Evolutionary conservation across 1,140 invertebrate genomes (phyloP).

Genomic region (Drosophila busckii): DNA sequence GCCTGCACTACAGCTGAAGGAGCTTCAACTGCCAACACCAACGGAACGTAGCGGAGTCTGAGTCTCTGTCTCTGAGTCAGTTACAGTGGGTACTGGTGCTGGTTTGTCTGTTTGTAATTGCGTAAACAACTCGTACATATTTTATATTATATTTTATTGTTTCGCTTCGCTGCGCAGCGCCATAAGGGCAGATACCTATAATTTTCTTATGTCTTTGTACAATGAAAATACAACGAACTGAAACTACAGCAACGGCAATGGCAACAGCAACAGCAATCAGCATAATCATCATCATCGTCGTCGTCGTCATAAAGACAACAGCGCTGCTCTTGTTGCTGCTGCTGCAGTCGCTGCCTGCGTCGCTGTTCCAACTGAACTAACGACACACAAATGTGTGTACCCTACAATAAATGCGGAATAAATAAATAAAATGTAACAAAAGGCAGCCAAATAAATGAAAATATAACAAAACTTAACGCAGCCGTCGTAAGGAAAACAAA

Average conservation of each 20-base stretch:
- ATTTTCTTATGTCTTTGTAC: constrained; percentile 77
- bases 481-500: constrained; percentile 39
- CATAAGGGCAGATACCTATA: constrained; percentile 78
- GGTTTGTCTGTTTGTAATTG: constrained; percentile 63
- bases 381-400: constrained; percentile 55
- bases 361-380: constrained; percentile 62
- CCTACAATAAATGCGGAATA: constrained; percentile 70
- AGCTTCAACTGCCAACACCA: not conserved
- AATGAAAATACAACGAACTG: constrained; percentile 58
- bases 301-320: constrained; percentile 54
- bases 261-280: constrained; percentile 36
- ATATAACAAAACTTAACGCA: constrained; percentile 71
- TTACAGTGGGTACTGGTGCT: constrained; percentile 9
- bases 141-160: constrained; percentile 78
- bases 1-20: constrained; percentile 15
- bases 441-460: constrained; percentile 70
- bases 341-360: not conserved
- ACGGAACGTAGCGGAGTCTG: constrained; percentile 3
- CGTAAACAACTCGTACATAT: constrained; percentile 75
- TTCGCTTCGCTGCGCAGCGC: constrained; percentile 76
- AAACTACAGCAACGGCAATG: constrained; percentile 18
- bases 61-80: constrained; percentile 1
- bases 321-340: constrained; percentile 1
- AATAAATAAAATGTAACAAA: constrained; percentile 76
- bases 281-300: constrained; percentile 37